phyloP scores from a whole-genome alignment of 2,797 vertebrate species.

The Hozukius guyotensis region DNA sequence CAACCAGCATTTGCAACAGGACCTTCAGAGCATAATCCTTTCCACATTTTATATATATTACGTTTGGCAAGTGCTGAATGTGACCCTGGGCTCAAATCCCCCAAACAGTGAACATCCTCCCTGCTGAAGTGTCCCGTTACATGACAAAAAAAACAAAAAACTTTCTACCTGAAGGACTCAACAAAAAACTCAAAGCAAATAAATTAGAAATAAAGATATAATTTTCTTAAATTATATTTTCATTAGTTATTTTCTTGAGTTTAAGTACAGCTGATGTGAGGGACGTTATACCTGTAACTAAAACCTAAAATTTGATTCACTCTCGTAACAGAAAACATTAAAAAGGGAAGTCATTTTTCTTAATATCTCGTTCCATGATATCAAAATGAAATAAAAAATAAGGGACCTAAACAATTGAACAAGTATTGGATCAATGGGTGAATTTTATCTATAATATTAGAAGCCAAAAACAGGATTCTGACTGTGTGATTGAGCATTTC shows the following conservation, averaged over 20 bases:
- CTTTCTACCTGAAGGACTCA: neutral
- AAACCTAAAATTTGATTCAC: neutral
- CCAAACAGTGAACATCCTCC: neutral
- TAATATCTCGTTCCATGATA: neutral
- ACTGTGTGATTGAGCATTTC: neutral
- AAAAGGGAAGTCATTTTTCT: neutral
- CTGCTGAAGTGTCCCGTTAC: neutral
- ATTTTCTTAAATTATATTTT: neutral
- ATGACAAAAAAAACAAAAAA: rapidly evolving
- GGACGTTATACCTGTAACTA: neutral
- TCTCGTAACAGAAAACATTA: neutral
- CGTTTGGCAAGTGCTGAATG: neutral
- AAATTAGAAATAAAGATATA: neutral
- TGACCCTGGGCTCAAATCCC: neutral
- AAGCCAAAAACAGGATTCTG: neutral
- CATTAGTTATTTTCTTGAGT: neutral
- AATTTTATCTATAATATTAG: neutral
- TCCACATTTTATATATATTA: neutral
- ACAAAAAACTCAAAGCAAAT: neutral
- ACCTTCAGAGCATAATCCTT: neutral
- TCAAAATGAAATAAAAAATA: neutral
- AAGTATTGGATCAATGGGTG: neutral
- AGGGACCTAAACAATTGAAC: neutral
- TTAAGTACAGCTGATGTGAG: neutral
- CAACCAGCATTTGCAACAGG: neutral